Conservation (phyloP, 2,888 invertebrate genomes). For the Penaeus monodon region DNA sequence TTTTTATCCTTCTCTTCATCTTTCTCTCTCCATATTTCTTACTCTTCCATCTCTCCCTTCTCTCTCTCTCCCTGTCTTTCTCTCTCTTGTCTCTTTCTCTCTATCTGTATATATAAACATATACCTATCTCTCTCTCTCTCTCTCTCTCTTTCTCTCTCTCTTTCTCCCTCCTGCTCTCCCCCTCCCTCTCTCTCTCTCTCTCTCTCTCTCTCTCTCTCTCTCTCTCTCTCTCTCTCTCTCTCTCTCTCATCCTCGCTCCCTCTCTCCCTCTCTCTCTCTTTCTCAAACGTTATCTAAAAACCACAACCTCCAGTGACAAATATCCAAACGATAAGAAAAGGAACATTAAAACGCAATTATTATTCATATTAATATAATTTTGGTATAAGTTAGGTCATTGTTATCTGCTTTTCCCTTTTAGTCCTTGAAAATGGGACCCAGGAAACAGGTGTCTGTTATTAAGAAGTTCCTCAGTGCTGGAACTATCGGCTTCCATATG, state of each 20-base stretch:
- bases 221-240: background rate
- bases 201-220: background rate
- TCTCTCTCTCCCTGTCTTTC: background rate
- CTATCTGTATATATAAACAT: no score
- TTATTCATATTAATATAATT: no score
- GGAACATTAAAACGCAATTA: no score
- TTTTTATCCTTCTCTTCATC: background rate
- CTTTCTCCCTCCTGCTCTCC: background rate
- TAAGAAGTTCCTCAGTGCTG: no score
- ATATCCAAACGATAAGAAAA: no score
- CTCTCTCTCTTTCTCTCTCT: background rate
- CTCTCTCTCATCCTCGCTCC: background rate
- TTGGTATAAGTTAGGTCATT: no score
- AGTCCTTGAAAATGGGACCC: no score
- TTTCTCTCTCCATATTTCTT: background rate
- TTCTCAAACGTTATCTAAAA: background rate
- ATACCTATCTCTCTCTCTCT: background rate
- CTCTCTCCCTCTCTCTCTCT: background rate
- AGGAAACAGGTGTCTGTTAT: no score
- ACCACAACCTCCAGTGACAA: no score
- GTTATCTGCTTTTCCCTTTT: no score
- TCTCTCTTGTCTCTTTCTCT: background rate
- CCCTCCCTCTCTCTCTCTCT: background rate
- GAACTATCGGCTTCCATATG: no score
- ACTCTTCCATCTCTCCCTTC: background rate